Base-by-base conservation (phyloP, 2,113 vertebrate genomes). In the Alouatta palliata region DNA sequence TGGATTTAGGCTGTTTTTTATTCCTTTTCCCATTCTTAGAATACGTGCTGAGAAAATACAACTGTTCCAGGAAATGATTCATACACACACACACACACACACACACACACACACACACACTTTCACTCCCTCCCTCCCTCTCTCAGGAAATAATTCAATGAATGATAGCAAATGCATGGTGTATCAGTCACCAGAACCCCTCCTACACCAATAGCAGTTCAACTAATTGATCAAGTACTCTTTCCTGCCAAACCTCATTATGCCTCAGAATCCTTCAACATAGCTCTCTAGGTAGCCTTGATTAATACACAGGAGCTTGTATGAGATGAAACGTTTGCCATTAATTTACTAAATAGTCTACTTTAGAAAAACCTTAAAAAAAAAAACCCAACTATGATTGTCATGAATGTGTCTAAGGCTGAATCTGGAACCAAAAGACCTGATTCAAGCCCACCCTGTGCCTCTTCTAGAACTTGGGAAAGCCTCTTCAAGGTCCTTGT, bases 11-110 rank as follows among this genome's bases (percentile, higher is more conserved):
- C 12, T 61, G 40, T 16, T 49, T 68, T 95, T 89, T 90, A 52
- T 94, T 71, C 49, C 68, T 95, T 92, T 90, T 81, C 49, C 75
- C 43, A 56, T 23, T 90, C 49, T 76, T 95, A 45, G 11, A 47
- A 81, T 30, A 75, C 30, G 25, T 76, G 68, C 73, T 95, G 71
- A 89, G 64, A 94, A 91, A 91, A 54, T 43, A 66, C 13, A 80
- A 80, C 23, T 76, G 4, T 81, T 81, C 47, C 64, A 80, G 19
- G 56, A 76, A 85, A 85, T 49, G n/a, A 71, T 19, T 6, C 32
- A 25, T 2, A 56, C 16, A 25, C 12, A 45, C 25, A 54, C 37
- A 73, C 54, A 47, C 45, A 20, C 40, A 8, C 30, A 54, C 17
- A 56, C 54, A 75, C 82, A 58, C 43, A 56, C 12, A 37, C 0